Evolutionary conservation across 2,797 vertebrate species (phyloP), one percentile per base, ranked within the genome.

Genomic region (Vespertilio murinus): DNA sequence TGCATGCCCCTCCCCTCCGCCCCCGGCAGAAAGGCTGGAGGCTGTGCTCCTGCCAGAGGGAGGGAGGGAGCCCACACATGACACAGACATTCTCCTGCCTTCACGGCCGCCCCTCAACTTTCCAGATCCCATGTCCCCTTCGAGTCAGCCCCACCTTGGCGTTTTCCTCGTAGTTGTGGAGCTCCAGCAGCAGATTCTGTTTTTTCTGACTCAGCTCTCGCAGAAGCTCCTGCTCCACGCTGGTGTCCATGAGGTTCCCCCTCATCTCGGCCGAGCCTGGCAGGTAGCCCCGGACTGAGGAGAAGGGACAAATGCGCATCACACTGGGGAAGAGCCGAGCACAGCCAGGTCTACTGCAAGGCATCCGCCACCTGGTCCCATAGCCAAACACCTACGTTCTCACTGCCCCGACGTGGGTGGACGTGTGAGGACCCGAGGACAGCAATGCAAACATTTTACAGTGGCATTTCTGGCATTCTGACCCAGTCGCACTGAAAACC

Each of bases 121-220:
- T 12, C 28, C n/a, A 22, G 71, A 35, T 5, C 28, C 74, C 12
- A 4, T 2, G 2, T 22, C n/a, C 33, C 20, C 16, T 6, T 17
- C 42, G 22, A 45, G 30, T 5, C 2, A 90, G 28, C 6, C 89
- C 28, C 96, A 99, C 99, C 99, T 99, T 99, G 84, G 98, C 95
- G 4, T 99, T 99, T 96, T 99, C 99, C 89, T 99, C 99, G 25
- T 99, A 99, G 98, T 99, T 99, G 64, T 98, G 98, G 42, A 99
- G 98, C 96, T 99, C 99, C 65, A 99, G 98, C 94, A 99, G 95
- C 64, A 99, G 98, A 94, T 99, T 99, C 97, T 99, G 99, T 97
- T 98, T 99, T 89, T 99, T 99, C 77, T 99, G 99, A 97, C 99
- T 99, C 92, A 99, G 99, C 92, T 99, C 99, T 97, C 99, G 98